Conservation (phyloP, 2,113 vertebrate species). For the Sinosuthora webbiana region DNA sequence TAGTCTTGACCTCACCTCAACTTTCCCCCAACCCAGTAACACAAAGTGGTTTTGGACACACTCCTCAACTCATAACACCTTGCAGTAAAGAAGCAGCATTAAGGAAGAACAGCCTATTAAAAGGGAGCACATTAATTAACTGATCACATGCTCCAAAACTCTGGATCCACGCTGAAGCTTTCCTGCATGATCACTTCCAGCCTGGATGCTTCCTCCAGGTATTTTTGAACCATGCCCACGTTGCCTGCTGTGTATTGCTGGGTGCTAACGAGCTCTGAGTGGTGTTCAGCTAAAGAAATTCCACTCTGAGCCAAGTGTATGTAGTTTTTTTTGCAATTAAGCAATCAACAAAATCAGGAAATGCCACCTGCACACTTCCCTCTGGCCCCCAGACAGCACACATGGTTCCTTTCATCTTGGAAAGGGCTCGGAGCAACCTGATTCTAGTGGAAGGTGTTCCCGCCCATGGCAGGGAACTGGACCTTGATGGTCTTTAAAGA, state of each 20-base stretch:
- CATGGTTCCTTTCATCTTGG: not conserved
- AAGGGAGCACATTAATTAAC: not conserved
- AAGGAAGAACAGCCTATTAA: not conserved
- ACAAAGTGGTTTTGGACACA: not conserved
- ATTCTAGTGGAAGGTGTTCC: not conserved
- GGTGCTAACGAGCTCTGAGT: not conserved
- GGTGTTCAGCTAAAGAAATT: constrained; percentile 1
- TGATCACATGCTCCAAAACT: not conserved
- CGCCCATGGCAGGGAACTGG: not conserved
- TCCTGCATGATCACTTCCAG: not conserved
- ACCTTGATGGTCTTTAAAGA: not conserved
- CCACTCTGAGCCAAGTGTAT: not conserved
- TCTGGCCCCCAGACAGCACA: not conserved
- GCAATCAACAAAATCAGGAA: not conserved
- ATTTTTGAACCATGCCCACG: not conserved
- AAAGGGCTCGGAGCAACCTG: not conserved
- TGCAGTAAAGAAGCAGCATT: not conserved
- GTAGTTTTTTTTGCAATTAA: not conserved
- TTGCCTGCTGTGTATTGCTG: not conserved
- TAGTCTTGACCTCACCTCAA: not conserved
- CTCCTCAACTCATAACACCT: not conserved
- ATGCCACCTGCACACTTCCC: not conserved
- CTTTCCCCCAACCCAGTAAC: not conserved
- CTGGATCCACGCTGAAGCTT: not conserved
- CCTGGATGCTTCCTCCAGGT: not conserved